A percentile compares a stretch with the other conserved stretches of the same genome.
Conservation (phyloP, 2,888 invertebrate genomes). For the Invenusta paracnida region DNA sequence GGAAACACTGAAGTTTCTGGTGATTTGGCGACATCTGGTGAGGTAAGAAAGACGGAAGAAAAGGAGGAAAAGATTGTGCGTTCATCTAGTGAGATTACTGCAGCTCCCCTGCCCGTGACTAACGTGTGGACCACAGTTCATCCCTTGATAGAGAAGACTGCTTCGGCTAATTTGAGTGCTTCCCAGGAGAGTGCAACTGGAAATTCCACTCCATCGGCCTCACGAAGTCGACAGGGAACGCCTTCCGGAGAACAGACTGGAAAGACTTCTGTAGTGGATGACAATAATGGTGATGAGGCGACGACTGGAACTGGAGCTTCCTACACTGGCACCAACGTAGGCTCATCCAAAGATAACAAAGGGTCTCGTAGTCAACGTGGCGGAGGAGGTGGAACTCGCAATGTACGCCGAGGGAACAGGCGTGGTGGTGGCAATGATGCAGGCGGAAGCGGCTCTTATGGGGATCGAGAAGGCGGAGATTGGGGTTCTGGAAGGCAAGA, state of each 20-base stretch:
- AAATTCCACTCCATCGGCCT: not conserved
- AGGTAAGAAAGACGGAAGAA: not conserved
- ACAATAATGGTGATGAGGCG: not conserved
- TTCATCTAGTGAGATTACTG: not conserved
- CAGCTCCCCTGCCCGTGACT: not conserved
- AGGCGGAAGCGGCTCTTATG: not conserved
- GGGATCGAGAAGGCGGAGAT: not conserved
- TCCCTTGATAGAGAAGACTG: not conserved
- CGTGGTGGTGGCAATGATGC: not conserved
- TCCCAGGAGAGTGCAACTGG: not conserved
- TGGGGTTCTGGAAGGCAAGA: not conserved
- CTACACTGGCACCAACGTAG: not conserved
- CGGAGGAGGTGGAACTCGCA: not conserved
- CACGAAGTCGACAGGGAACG: not conserved
- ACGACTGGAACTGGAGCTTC: too few relatives aligned
- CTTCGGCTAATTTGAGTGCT: not conserved
- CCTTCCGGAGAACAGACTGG: not conserved
- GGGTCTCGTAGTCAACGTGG: not conserved
- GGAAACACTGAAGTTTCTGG: not conserved
- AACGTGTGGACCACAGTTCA: constrained; percentile 10
- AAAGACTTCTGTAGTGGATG: not conserved
- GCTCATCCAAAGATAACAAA: not conserved
- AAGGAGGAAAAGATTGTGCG: not conserved
- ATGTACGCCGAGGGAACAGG: not conserved
- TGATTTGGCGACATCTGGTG: not conserved